phyloP scores from a whole-genome alignment of 2,888 invertebrate species.

The Drosophila subquinaria region DNA sequence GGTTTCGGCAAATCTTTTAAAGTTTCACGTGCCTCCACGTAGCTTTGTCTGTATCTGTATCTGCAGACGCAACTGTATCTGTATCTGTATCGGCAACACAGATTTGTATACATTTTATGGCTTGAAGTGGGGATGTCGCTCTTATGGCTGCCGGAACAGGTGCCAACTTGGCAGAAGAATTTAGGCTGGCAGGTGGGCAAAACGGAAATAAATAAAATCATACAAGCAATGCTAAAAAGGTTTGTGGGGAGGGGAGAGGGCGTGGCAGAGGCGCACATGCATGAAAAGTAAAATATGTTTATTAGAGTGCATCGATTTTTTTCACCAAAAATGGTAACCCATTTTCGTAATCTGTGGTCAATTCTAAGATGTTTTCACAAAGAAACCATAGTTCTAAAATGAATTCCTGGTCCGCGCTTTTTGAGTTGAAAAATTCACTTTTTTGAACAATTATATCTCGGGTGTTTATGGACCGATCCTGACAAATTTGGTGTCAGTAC shows the following conservation, averaged over 20 bases:
- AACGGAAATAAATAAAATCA: slow-evolving; percentile 76
- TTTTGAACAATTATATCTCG: too few species aligned
- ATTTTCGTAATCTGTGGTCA: too few species aligned
- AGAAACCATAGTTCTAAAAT: too few species aligned
- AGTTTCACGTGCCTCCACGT: slow-evolving; percentile 54
- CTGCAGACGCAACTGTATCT: slow-evolving; percentile 31
- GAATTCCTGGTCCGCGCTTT: too few species aligned
- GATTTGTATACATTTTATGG: slow-evolving; percentile 66
- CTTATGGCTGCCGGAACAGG: slow-evolving; percentile 43
- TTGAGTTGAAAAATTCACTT: too few species aligned
- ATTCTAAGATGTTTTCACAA: too few species aligned
- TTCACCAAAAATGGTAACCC: too few species aligned
- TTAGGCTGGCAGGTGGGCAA: slow-evolving; percentile 13
- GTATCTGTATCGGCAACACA: slow-evolving; percentile 54
- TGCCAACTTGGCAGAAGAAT: slow-evolving; percentile 55
- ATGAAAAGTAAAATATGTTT: slow-evolving; percentile 80
- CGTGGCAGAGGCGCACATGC: slow-evolving; percentile 60
- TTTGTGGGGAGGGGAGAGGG: background rate
- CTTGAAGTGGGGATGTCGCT: slow-evolving; percentile 48
- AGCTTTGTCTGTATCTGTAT: slow-evolving; percentile 44
- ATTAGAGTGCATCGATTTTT: too few species aligned
- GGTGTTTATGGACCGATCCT: too few species aligned
- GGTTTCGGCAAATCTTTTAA: slow-evolving; percentile 60
- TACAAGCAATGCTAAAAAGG: slow-evolving; percentile 25
- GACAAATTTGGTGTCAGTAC: too few species aligned